These are phyloP conservation scores for Xenopus borealis DNA, from an alignment of 2,113 vertebrate genomes.

Conservation along the genomic window DNA sequence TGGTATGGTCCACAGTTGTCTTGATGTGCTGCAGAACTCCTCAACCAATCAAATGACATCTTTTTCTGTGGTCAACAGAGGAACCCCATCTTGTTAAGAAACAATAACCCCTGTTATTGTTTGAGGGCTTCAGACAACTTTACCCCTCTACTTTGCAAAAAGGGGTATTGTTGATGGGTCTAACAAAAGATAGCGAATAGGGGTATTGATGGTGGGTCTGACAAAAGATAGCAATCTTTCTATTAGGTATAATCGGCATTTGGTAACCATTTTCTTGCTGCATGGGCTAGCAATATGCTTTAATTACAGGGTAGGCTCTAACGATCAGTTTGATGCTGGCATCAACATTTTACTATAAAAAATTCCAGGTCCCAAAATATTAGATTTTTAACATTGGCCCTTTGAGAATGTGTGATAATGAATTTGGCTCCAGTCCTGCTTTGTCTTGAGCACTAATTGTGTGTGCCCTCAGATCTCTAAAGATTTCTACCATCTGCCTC, in stretches of 20 bases:
- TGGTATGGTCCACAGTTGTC: constrained; percentile 28
- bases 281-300: background rate
- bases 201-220: background rate
- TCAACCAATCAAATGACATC: background rate
- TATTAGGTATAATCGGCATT: too few species aligned
- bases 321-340: background rate
- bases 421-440: too few species aligned
- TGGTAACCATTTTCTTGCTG: background rate
- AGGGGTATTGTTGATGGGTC: background rate
- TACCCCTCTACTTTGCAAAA: background rate
- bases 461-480: too few species aligned
- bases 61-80: background rate
- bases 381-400: background rate
- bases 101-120: background rate
- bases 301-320: background rate
- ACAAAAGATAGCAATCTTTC: background rate
- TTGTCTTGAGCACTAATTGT: too few species aligned
- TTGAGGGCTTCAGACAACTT: background rate
- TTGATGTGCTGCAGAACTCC: constrained; percentile 14
- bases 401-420: background rate
- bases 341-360: background rate
- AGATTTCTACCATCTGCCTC: too few species aligned
- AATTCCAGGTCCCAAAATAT: background rate
- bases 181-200: background rate
- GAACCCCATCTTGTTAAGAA: background rate